Evolutionary conservation across 2,888 invertebrate species (phyloP).

Genomic region (Hanleya hanleyi): DNA sequence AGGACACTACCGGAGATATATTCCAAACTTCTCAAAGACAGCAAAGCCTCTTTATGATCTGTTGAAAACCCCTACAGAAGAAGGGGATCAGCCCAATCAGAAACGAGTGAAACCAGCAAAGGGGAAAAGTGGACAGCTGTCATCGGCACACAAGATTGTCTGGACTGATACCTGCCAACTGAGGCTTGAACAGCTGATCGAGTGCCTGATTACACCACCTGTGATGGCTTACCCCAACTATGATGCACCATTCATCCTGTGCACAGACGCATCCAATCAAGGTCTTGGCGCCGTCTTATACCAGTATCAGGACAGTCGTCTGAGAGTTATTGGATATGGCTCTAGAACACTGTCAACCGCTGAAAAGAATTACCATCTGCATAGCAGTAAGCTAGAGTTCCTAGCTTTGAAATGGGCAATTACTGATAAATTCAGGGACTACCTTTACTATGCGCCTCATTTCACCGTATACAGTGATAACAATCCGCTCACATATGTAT

Average conservation of each 20-base stretch:
- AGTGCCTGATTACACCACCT: slow-evolving; percentile 13
- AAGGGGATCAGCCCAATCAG: too few species aligned
- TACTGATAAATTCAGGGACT: slow-evolving; percentile 22
- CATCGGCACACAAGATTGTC: background rate
- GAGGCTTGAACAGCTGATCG: slow-evolving; percentile 22
- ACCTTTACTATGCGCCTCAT: slow-evolving; percentile 12
- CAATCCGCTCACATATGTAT: slow-evolving; percentile 22
- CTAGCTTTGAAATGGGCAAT: slow-evolving; percentile 30
- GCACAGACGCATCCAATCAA: slow-evolving; percentile 21
- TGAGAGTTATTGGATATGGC: slow-evolving; percentile 25
- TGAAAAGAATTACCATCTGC: slow-evolving; percentile 23
- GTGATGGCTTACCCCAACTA: slow-evolving; percentile 29
- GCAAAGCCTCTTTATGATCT: slow-evolving; percentile 16
- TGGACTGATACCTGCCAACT: slow-evolving; percentile 3
- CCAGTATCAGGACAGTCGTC: slow-evolving; percentile 20
- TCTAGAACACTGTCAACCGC: slow-evolving; percentile 9
- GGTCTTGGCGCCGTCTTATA: slow-evolving; percentile 35
- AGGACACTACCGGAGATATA: background rate
- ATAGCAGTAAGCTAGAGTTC: slow-evolving; percentile 18
- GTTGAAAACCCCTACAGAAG: background rate
- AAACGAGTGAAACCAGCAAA: too few species aligned
- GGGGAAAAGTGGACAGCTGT: slow-evolving; percentile 11
- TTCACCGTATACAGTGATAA: slow-evolving; percentile 6
- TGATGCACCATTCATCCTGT: slow-evolving; percentile 24
- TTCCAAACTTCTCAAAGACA: background rate